Conservation (phyloP, 2,888 invertebrate genomes). For the Pseudanteris insignis region DNA sequence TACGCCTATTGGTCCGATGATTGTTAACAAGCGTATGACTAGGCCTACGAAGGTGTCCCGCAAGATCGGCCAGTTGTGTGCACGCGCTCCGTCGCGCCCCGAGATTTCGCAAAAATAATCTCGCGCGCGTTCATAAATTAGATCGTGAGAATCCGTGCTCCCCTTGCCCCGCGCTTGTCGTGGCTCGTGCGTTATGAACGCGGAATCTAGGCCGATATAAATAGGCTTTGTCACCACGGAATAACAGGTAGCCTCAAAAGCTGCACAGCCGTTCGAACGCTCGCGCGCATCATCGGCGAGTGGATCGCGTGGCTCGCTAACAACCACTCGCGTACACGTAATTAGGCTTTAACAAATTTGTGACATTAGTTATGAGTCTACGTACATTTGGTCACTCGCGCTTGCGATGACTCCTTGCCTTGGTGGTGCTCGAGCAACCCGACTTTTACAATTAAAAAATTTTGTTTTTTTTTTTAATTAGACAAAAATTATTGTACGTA, state of each 20-base stretch:
- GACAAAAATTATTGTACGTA: too few relatives aligned
- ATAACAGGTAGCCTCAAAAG: slow-evolving; percentile 65
- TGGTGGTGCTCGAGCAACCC: too few relatives aligned
- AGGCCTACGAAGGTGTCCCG: not conserved
- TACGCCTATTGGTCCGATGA: too few relatives aligned
- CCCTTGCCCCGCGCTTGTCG: slow-evolving; percentile 48
- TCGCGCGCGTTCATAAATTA: slow-evolving; percentile 50
- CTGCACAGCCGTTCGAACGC: slow-evolving; percentile 48
- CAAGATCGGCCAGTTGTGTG: too few relatives aligned
- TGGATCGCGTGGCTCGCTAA: slow-evolving; percentile 33
- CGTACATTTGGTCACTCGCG: too few relatives aligned
- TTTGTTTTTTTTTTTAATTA: not conserved
- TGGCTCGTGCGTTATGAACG: slow-evolving; percentile 58
- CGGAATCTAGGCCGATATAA: slow-evolving; percentile 67
- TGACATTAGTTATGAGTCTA: too few relatives aligned
- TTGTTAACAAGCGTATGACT: too few relatives aligned
- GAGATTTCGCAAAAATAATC: slow-evolving; percentile 56
- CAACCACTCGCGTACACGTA: slow-evolving; percentile 10
- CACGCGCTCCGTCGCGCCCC: not conserved
- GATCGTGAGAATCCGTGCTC: slow-evolving; percentile 61
- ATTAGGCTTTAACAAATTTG: too few relatives aligned
- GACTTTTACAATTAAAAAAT: not conserved
- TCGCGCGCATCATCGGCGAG: slow-evolving; percentile 30
- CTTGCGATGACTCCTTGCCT: too few relatives aligned
- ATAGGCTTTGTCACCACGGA: slow-evolving; percentile 62